phyloP scores from a whole-genome alignment of 2,888 invertebrate species.

The Anorthoa munda region DNA sequence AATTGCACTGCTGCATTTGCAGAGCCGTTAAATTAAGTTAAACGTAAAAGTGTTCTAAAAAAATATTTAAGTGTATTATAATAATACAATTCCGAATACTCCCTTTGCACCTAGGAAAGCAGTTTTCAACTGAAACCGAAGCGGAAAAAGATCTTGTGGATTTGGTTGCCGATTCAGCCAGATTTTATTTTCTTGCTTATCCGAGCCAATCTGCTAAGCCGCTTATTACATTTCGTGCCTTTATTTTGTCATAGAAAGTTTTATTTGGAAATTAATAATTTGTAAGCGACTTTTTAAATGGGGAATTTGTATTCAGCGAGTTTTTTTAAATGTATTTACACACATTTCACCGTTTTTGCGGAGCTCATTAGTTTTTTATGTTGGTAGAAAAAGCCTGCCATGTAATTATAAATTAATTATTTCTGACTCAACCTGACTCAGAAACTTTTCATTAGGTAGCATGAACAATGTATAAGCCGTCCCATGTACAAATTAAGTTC shows the following conservation, averaged over 20 bases:
- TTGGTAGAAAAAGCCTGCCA: too few species aligned
- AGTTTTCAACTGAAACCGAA: constrained; percentile 8
- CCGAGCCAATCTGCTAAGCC: background rate
- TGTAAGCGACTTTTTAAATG: too few species aligned
- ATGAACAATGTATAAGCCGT: constrained; percentile 2
- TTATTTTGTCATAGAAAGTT: background rate
- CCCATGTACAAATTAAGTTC: constrained; percentile 28
- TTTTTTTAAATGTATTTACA: too few species aligned
- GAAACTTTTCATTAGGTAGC: background rate
- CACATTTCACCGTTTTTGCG: too few species aligned
- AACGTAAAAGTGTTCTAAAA: too few species aligned
- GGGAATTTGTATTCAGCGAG: too few species aligned
- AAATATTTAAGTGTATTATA: background rate
- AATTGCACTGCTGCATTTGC: background rate
- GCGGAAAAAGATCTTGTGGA: constrained; percentile 5
- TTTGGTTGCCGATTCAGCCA: constrained; percentile 32
- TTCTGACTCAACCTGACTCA: background rate
- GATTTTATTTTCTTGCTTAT: constrained; percentile 21
- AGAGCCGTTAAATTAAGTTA: background rate
- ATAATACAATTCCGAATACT: constrained; percentile 15
- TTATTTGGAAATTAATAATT: too few species aligned
- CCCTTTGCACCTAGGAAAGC: constrained; percentile 5
- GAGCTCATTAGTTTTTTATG: too few species aligned
- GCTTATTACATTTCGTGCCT: background rate
- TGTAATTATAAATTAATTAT: too few species aligned